phyloP scores from a whole-genome alignment of 1,140 invertebrate genomes.

The Ptiloglossa arizonensis region DNA sequence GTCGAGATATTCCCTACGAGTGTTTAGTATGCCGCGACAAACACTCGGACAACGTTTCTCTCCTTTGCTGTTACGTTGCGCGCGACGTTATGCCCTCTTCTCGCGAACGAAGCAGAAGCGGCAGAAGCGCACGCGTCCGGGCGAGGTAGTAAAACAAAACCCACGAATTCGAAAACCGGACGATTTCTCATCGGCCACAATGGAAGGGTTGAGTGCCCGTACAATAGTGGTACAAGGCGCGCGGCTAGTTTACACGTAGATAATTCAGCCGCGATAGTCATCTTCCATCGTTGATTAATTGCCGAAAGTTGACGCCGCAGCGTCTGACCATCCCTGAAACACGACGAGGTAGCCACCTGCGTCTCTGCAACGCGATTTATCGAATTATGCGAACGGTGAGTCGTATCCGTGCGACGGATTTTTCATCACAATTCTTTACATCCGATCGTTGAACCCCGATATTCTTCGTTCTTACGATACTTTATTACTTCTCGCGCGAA shows the following conservation, averaged over 20 bases:
- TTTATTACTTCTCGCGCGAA: neutral
- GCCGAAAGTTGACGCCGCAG: slow-evolving; percentile 29
- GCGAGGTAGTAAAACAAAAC: slow-evolving; percentile 60
- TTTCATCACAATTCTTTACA: neutral
- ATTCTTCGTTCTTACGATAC: neutral
- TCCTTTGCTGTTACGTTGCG: slow-evolving; percentile 40
- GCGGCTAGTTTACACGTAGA: slow-evolving; percentile 68
- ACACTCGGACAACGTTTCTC: slow-evolving; percentile 47
- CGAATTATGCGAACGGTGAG: neutral
- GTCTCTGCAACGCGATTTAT: slow-evolving; percentile 28
- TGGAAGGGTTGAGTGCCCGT: slow-evolving; percentile 63
- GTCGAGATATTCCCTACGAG: slow-evolving; percentile 38
- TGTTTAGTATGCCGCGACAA: slow-evolving; percentile 48
- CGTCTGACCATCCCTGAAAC: slow-evolving; percentile 18
- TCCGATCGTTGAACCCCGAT: neutral
- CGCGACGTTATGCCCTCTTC: slow-evolving; percentile 16
- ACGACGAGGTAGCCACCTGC: slow-evolving; percentile 29
- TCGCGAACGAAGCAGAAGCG: slow-evolving; percentile 28
- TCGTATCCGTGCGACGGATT: neutral
- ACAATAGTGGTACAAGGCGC: slow-evolving; percentile 63
- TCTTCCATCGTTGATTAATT: slow-evolving; percentile 62
- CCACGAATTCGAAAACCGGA: slow-evolving; percentile 51
- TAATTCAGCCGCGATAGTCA: slow-evolving; percentile 67
- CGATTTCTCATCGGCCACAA: slow-evolving; percentile 68
- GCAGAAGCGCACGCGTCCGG: slow-evolving; percentile 56